phyloP scores from a whole-genome alignment of 2,797 vertebrate genomes.

The Tragelaphus eurycerus region DNA sequence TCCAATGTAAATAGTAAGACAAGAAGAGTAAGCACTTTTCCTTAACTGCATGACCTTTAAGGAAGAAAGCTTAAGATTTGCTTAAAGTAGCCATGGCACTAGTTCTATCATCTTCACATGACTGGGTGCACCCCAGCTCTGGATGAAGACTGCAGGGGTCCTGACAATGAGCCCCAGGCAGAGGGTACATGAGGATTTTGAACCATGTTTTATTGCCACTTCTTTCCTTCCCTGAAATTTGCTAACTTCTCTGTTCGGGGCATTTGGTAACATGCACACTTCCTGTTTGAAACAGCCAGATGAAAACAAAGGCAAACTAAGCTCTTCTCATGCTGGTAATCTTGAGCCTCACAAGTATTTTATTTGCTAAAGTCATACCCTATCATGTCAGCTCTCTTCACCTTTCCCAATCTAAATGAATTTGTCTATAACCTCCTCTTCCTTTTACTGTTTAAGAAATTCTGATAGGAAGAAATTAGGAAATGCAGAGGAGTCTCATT shows the following conservation, averaged over 20 bases:
- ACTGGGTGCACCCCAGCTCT: no score
- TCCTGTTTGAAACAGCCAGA: not conserved
- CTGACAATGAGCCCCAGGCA: not conserved
- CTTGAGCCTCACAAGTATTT: not conserved
- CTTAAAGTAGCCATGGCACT: not conserved
- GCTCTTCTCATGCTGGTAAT: not conserved
- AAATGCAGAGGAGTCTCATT: not conserved
- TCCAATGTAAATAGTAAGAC: constrained; percentile 26
- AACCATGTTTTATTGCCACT: not conserved
- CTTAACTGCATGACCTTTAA: not conserved
- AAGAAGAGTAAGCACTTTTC: constrained; percentile 40
- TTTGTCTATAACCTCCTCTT: not conserved
- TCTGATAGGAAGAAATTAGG: not conserved
- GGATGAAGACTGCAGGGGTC: not conserved
- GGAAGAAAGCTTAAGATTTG: constrained; percentile 24
- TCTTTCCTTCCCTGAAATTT: not conserved
- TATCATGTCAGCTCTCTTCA: not conserved
- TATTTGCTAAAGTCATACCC: not conserved
- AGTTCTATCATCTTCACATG: not conserved
- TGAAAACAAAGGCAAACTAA: not conserved
- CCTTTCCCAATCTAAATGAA: not conserved
- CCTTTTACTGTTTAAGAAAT: not conserved
- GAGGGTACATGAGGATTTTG: not conserved
- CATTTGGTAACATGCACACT: not conserved
- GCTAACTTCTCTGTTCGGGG: not conserved